Percentiles rank a stretch among this genome's conserved stretches.
Evolutionary conservation across 1,140 invertebrate species (phyloP).

Genomic region (Euborellia annulipes): DNA sequence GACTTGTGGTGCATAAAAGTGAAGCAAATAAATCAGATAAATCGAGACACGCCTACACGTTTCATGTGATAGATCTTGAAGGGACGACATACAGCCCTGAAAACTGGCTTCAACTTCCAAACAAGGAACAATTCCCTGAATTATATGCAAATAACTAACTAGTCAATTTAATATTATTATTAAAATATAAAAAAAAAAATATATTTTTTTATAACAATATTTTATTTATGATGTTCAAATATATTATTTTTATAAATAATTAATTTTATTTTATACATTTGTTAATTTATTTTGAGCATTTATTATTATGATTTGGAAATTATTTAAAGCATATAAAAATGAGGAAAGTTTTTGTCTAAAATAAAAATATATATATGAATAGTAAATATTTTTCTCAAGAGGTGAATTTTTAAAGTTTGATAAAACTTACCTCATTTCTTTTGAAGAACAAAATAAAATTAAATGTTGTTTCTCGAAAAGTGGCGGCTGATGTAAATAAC

Average conservation of each 20-base stretch:
- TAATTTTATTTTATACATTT: background rate
- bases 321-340: background rate
- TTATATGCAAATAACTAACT: constrained; percentile 35
- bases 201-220: constrained; percentile 7
- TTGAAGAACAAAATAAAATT: too few relatives aligned
- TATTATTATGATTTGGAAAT: background rate
- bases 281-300: background rate
- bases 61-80: constrained; percentile 76
- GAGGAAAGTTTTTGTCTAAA: too few relatives aligned
- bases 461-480: too few relatives aligned
- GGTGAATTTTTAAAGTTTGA: too few relatives aligned
- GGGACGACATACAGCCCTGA: constrained; percentile 57
- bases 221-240: constrained; percentile 13
- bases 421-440: too few relatives aligned
- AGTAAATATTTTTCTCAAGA: too few relatives aligned
- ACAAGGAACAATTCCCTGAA: constrained; percentile 38
- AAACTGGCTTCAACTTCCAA: constrained; percentile 70
- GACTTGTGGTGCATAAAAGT: constrained; percentile 86
- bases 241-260: background rate
- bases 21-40: constrained; percentile 64
- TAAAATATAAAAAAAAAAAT: background rate
- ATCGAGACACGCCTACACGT: constrained; percentile 88
- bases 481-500: too few relatives aligned
- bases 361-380: too few relatives aligned
- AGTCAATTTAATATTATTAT: background rate